Percentiles rank a stretch among this genome's conserved stretches.
Conservation (phyloP, 2,797 vertebrate genomes). For the Pelobates cultripes region DNA sequence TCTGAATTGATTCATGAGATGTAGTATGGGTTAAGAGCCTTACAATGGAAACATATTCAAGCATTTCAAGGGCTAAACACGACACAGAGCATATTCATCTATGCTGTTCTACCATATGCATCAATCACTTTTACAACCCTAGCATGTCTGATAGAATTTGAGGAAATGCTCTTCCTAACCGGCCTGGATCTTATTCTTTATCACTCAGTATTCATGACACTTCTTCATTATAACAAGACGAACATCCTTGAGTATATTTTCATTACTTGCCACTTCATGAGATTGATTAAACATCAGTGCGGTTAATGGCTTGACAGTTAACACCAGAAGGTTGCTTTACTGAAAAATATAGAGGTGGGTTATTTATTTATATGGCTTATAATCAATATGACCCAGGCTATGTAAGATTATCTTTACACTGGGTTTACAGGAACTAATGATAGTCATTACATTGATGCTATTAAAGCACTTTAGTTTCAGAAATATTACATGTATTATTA, state of each 20-base stretch:
- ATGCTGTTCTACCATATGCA: neutral
- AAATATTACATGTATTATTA: too few species aligned
- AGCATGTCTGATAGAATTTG: slow-evolving; percentile 3
- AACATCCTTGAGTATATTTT: slow-evolving; percentile 1
- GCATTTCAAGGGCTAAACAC: neutral
- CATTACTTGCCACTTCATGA: neutral
- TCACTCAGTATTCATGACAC: neutral
- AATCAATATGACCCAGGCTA: neutral
- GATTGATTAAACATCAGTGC: neutral
- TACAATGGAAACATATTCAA: neutral
- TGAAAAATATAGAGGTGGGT: neutral
- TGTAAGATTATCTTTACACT: neutral
- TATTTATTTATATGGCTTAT: neutral
- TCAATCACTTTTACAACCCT: slow-evolving; percentile 11
- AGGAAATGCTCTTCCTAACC: neutral
- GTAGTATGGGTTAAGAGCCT: neutral
- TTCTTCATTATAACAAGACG: neutral
- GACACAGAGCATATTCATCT: neutral
- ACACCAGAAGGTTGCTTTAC: neutral
- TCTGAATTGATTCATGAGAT: neutral
- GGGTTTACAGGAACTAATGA: neutral
- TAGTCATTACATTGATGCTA: too few species aligned
- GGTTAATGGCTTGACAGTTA: neutral
- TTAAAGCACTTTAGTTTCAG: too few species aligned
- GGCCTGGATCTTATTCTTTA: neutral